These are phyloP conservation scores for Agrochola circellaris DNA, from an alignment of 2,888 invertebrate species.

Conservation along the genomic window DNA sequence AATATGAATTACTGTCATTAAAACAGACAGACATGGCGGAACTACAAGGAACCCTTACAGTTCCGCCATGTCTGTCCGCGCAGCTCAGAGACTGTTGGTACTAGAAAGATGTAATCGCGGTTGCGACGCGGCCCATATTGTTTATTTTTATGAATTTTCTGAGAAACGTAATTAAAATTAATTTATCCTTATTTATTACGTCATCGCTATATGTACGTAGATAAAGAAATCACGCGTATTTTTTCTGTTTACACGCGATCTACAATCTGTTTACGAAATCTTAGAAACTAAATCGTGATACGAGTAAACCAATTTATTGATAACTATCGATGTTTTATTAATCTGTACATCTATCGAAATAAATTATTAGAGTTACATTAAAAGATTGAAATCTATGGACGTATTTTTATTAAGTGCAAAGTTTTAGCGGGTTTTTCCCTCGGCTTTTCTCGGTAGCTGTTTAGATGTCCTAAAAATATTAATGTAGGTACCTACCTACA, in stretches of 20 bases:
- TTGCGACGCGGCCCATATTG: no score
- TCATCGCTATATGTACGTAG: not conserved
- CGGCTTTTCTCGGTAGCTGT: not conserved
- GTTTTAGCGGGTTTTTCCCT: not conserved
- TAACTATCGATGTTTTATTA: conserved; percentile 34
- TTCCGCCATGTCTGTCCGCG: no score
- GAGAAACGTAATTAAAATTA: not conserved
- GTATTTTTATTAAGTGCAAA: not conserved
- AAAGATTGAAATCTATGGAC: conserved; percentile 30
- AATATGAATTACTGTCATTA: no score
- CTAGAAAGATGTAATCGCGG: no score
- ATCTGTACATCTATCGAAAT: conserved; percentile 27
- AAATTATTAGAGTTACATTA: conserved; percentile 18
- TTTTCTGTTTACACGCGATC: conserved; percentile 2
- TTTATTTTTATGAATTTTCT: no score
- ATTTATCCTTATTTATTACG: not conserved
- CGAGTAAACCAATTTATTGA: conserved; percentile 57
- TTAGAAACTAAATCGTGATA: conserved; percentile 19
- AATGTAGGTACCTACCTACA: no score
- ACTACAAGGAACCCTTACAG: no score
- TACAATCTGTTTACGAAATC: conserved; percentile 27
- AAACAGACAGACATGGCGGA: no score
- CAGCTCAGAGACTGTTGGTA: no score
- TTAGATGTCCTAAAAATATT: no score
- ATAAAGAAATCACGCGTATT: conserved; percentile 9